Evolutionary conservation across 2,888 invertebrate genomes (phyloP), one percentile per base, ranked within the genome.

Genomic region (Cosmia pyralina): DNA sequence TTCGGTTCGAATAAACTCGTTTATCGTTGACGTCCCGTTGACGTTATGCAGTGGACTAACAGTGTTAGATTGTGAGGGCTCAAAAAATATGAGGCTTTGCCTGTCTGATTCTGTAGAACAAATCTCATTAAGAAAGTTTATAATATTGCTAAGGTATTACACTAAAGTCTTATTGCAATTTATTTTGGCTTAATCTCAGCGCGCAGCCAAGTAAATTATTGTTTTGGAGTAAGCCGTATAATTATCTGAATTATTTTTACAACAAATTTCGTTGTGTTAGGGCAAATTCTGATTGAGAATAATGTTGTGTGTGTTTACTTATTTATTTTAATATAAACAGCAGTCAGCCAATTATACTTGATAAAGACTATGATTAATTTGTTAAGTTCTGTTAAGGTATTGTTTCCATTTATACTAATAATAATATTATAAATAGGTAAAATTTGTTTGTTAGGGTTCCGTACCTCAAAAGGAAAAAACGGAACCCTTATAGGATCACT

Each of bases 91-190:
- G 34, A 70, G n/a, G 10, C 57, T 59, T 58, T 52, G 13, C 53
- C 60, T 75, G 46, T 58, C 57, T 50, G 53, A 58, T 38, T 58
- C 57, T 50, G 53, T 59, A 46, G 0, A 63, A 63, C 28, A 72
- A 76, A 76, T 63, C 60, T 62, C 68, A 79, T 71, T 71, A 81
- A 46, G 34, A 75, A 76, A 71, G 68, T 79, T 76, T 62, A 50
- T 71, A 52, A 80, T 70, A 75, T 64, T 60, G 52, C 75, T 64
- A 75, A 59, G 34, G 38, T 69, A 69, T 69, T 72, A 60, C n/a
- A n/a, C 41, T 44, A 28, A 75, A 71, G 75, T 64, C 48, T 34
- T 53, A 48, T 69, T 68, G 62, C 69, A 64, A 67, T 79, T 75
- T 75, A 69, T 69, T 75, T 70, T 59, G 58, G 58, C 38, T 41